Conservation (phyloP, 30 jellyfish, hydroid and myxozoan genomes). For the Chironex yamaguchii region DNA sequence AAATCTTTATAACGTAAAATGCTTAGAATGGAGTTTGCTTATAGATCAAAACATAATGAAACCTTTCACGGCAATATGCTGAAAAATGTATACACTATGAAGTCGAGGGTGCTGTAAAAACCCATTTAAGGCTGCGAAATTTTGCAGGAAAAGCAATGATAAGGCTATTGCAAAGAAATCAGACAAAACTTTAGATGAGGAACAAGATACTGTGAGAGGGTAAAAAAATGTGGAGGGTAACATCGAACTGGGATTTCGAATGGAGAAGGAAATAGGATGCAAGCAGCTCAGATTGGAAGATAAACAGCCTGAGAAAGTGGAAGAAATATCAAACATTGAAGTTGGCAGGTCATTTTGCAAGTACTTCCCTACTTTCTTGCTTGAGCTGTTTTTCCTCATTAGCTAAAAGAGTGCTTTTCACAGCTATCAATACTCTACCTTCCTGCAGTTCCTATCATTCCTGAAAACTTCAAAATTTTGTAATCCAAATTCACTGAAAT, state of each 20-base stretch:
- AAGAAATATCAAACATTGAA: too few relatives aligned
- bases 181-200: neutral
- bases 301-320: too few relatives aligned
- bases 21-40: neutral
- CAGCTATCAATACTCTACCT: too few relatives aligned
- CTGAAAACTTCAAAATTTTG: too few relatives aligned
- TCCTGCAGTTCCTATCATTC: too few relatives aligned
- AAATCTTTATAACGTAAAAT: neutral
- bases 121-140: slow-evolving; percentile 5
- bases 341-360: too few relatives aligned
- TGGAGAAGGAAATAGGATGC: neutral
- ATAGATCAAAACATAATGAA: neutral
- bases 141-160: neutral
- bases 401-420: too few relatives aligned
- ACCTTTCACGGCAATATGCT: neutral
- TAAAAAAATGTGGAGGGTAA: too few relatives aligned
- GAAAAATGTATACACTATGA: neutral
- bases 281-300: neutral
- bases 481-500: too few relatives aligned
- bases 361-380: too few relatives aligned
- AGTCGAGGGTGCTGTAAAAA: neutral
- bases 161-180: neutral
- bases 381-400: too few relatives aligned
- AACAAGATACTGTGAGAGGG: neutral
- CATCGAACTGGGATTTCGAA: neutral